A percentile compares a stretch with the other conserved stretches of the same genome.
These are phyloP conservation scores for Ammospiza nelsoni DNA, from an alignment of 2,113 vertebrate genomes.

Conservation along the genomic window DNA sequence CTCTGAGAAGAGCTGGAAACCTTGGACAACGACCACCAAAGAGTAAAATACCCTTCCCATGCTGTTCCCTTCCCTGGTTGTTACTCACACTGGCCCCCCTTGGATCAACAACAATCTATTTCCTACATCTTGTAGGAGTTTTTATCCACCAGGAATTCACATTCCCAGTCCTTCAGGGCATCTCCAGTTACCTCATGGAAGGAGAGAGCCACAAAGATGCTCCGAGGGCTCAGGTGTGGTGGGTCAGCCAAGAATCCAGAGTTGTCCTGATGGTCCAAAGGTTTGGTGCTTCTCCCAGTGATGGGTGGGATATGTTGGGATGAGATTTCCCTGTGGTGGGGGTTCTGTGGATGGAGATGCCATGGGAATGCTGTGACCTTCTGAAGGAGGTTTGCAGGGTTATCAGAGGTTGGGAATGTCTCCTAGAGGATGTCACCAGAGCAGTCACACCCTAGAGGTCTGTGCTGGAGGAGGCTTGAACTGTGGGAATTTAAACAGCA, in stretches of 20 bases:
- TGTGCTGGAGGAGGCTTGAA: not conserved
- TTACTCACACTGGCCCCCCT: fast-evolving
- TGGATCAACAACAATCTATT: not conserved
- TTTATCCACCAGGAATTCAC: not conserved
- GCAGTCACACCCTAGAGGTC: not conserved
- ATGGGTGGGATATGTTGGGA: not conserved
- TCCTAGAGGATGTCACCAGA: not conserved
- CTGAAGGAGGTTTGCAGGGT: not conserved
- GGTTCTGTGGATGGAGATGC: not conserved
- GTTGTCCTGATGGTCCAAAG: not conserved
- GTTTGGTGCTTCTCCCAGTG: not conserved
- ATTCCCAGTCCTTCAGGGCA: not conserved
- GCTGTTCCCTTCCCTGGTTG: no score
- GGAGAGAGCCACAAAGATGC: not conserved
- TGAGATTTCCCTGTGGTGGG: not conserved
- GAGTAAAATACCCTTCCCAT: not conserved
- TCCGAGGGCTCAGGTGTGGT: not conserved
- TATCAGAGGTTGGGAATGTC: not conserved
- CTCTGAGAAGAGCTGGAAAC: not conserved
- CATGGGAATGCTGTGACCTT: not conserved
- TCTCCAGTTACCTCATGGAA: not conserved
- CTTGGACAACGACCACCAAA: not conserved
- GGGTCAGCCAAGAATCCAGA: not conserved
- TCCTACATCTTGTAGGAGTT: not conserved
- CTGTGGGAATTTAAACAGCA: not conserved